phyloP scores from a whole-genome alignment of 2,888 invertebrate species.

The Nemotelus pantherinus region DNA sequence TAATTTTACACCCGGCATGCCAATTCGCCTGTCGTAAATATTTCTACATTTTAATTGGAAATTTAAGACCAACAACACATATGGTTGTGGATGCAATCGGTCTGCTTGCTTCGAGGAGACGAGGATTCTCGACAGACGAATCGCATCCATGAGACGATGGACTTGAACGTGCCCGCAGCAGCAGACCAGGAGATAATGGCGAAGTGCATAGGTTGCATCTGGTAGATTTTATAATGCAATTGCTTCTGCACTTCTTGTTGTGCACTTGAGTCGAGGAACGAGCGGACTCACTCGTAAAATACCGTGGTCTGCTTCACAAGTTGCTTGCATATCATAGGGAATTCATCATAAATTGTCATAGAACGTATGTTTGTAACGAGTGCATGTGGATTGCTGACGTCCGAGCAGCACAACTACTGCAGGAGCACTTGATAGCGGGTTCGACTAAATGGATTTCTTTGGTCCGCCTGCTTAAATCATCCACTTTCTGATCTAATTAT shows the following conservation, averaged over 20 bases:
- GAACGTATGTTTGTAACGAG: constrained; percentile 30
- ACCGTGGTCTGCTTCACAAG: constrained; percentile 28
- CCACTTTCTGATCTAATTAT: constrained; percentile 49
- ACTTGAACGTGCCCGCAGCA: background rate
- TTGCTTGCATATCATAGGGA: constrained; percentile 28
- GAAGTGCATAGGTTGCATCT: background rate
- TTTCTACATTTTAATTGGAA: constrained; percentile 44
- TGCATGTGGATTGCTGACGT: too few species aligned
- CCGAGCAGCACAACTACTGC: too few species aligned
- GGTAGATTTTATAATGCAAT: constrained; percentile 25
- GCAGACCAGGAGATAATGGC: too few species aligned
- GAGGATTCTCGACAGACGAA: background rate
- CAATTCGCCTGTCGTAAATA: constrained; percentile 40
- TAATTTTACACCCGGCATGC: constrained; percentile 40
- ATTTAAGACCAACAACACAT: constrained; percentile 28
- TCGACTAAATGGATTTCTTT: background rate
- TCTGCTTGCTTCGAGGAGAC: constrained; percentile 5
- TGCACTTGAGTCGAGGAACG: background rate
- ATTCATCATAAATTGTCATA: constrained; percentile 48
- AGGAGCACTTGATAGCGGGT: background rate
- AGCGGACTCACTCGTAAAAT: background rate
- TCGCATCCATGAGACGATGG: background rate
- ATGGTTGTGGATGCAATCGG: background rate
- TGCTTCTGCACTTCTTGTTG: background rate
- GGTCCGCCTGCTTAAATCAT: constrained; percentile 12